Evolutionary conservation across 1,140 invertebrate species (phyloP).

Genomic region (Plutomurus gul): DNA sequence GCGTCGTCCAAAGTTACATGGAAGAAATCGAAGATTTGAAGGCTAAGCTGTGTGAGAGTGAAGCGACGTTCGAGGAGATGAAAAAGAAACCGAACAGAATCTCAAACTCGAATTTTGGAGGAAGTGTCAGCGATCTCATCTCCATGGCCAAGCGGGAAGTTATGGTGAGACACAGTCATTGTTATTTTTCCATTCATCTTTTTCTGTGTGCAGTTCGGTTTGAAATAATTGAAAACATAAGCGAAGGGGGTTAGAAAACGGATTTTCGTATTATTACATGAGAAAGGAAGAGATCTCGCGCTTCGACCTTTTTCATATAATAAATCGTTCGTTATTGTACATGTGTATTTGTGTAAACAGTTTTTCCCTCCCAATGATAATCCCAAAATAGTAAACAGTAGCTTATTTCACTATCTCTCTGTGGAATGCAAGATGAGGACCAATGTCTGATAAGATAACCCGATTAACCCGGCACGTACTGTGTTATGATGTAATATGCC

Average conservation of each 20-base stretch:
- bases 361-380: too few species aligned
- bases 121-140: not conserved
- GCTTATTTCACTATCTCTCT: too few species aligned
- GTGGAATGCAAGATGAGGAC: too few species aligned
- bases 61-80: conserved; percentile 56
- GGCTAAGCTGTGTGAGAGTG: conserved; percentile 84
- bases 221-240: conserved; percentile 57
- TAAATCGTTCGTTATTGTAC: too few species aligned
- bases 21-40: conserved; percentile 89
- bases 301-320: too few species aligned
- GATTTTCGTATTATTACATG: not conserved
- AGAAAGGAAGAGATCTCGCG: too few species aligned
- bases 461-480: too few species aligned
- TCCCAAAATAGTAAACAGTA: too few species aligned
- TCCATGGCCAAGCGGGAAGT: not conserved
- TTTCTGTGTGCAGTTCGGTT: not conserved
- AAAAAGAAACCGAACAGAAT: not conserved
- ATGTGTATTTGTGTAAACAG: too few species aligned
- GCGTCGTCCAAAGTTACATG: conserved; percentile 80
- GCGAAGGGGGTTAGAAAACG: too few species aligned
- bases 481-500: too few species aligned
- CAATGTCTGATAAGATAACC: too few species aligned
- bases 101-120: not conserved
- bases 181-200: not conserved
- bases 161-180: not conserved